phyloP scores from a whole-genome alignment of 2,888 invertebrate species.

The Drosophila trichaetosa region DNA sequence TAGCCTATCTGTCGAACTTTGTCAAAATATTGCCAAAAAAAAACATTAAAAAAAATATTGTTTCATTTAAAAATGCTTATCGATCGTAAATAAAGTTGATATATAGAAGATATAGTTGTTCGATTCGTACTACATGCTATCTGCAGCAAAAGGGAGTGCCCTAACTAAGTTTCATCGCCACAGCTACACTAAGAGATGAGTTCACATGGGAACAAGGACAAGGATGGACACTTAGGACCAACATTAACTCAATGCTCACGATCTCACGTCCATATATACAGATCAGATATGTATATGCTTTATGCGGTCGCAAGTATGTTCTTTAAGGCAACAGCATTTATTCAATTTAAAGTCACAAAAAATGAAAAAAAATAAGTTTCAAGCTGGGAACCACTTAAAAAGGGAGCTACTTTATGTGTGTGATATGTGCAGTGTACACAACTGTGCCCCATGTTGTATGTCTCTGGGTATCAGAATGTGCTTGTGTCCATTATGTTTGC shows the following conservation, averaged over 20 bases:
- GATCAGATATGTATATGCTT: background rate
- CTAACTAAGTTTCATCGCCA: background rate
- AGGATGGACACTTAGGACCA: background rate
- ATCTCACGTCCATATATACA: background rate
- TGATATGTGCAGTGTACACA: slow-evolving; percentile 7
- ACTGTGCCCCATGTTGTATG: background rate
- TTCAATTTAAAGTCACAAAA: background rate
- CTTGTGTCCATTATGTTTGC: slow-evolving; percentile 34
- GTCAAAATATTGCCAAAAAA: no score
- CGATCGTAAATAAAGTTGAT: background rate
- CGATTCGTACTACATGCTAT: background rate
- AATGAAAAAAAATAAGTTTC: background rate
- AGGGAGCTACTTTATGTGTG: background rate
- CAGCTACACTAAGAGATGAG: background rate
- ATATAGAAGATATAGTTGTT: background rate
- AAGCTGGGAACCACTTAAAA: slow-evolving; percentile 24
- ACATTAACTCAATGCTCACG: background rate
- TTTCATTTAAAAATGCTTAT: background rate
- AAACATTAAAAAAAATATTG: no score
- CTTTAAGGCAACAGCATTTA: background rate
- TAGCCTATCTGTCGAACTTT: background rate
- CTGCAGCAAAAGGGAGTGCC: background rate
- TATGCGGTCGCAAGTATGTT: background rate
- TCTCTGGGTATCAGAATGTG: slow-evolving; percentile 41
- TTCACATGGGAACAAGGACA: background rate